Base-by-base conservation (phyloP, 1,140 invertebrate genomes). In the Lepidurus couesii region DNA sequence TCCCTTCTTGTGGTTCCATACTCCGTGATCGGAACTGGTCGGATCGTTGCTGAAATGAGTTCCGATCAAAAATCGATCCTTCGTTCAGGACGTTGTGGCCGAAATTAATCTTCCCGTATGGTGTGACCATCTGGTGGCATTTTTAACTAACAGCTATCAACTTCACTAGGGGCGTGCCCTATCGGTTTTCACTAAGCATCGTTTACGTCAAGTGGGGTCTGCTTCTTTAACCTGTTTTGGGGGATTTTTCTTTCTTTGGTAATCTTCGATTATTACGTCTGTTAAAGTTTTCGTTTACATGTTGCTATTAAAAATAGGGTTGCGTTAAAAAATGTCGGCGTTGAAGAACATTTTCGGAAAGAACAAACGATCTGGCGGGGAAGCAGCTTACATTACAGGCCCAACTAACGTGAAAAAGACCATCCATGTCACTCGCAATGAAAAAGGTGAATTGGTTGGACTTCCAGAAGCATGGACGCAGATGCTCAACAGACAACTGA, bases 401-500 rank as follows among this genome's bases (percentile, higher is more conserved):
- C 92, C 92, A 1, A 93, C 92, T 0, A 90, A 91, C 83, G 94
- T 93, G 10, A 90, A 90, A 42, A 91, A 93, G 82, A 87, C 93
- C 81, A 90, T 94, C 83, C 94, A 95, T 85, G 93, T 95, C 21
- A 90, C 88, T 77, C 92, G 90, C 81, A 93, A 95, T 83, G 86
- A 90, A 81, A 93, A 93, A 1, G 92, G 93, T 1, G 88, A 91
- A 83, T 84, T 95, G 79, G 92, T 92, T 82, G 94, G 92, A 7
- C 85, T 95, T 24, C 93, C 93, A 0, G 87, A 89, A 26, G 87
- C 92, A 44, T 95, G 94, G 94, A 85, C 91, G 43, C 86, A 90
- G 65, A 86, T 96, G 73, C 87, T 98, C 78, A 91, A 94, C 82
- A 89, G 91, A 65, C 94, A 97, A 84, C 95, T 98, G 81, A 93